Evolutionary conservation across 1,140 invertebrate genomes (phyloP).

Genomic region (Agrypnia vestita): DNA sequence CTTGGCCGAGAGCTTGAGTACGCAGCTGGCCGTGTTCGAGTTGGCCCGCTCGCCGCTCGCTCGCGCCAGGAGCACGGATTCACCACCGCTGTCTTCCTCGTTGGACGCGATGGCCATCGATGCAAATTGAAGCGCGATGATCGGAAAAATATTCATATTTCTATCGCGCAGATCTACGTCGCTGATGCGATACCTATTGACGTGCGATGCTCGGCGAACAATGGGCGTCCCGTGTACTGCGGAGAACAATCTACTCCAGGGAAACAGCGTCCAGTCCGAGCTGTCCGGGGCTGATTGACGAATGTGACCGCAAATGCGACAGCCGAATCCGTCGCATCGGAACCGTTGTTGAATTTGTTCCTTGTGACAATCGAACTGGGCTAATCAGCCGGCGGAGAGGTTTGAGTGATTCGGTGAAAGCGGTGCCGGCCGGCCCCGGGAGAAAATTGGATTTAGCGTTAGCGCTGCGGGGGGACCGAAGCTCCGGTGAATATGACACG

Average conservation of each 20-base stretch:
- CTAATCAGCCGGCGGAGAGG: neutral
- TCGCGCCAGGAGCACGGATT: neutral
- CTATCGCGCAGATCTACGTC: neutral
- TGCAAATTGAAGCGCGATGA: neutral
- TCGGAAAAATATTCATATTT: neutral
- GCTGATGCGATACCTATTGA: neutral
- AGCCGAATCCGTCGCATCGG: neutral
- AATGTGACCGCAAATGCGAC: neutral
- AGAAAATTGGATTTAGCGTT: constrained; percentile 1
- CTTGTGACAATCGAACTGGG: neutral
- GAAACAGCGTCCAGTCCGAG: neutral
- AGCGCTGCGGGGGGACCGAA: neutral
- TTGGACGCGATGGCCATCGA: neutral
- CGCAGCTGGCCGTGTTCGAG: constrained; percentile 66
- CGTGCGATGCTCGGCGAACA: neutral
- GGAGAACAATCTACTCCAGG: neutral
- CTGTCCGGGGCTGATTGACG: neutral
- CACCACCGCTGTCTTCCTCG: neutral
- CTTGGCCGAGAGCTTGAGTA: constrained; percentile 71
- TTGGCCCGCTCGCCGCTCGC: neutral
- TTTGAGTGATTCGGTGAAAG: neutral
- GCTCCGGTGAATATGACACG: constrained; percentile 5
- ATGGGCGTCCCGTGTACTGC: neutral
- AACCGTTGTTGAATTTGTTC: neutral
- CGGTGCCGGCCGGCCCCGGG: neutral